Evolutionary conservation across 2,113 vertebrate genomes (phyloP).

Genomic region (Canis aureus): DNA sequence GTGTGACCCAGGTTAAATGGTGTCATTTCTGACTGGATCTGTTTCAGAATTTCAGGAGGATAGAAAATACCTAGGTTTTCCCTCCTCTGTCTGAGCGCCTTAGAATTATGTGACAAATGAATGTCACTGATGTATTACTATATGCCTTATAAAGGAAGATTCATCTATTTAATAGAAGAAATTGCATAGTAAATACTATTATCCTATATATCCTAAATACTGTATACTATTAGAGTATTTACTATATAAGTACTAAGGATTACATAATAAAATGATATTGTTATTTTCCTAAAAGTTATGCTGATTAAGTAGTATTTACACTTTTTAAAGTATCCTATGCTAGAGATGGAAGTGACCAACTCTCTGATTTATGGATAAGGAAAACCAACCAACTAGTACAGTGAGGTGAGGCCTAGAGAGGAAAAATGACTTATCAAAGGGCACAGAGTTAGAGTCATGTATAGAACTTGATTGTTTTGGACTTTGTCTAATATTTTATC

Average conservation of each 20-base stretch:
- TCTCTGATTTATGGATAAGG: not conserved
- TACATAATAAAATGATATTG: not conserved
- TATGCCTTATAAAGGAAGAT: not conserved
- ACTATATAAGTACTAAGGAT: not conserved
- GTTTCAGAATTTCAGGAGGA: not conserved
- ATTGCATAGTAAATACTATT: not conserved
- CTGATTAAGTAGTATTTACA: not conserved
- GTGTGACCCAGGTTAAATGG: not conserved
- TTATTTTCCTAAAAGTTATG: not conserved
- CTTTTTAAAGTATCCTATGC: not conserved
- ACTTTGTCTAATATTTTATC: slow-evolving; percentile 7
- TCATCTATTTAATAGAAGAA: not conserved
- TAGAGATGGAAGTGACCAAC: not conserved
- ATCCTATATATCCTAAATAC: not conserved
- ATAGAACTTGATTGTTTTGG: not conserved
- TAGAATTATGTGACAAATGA: not conserved
- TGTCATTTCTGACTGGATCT: not conserved
- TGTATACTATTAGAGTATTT: not conserved
- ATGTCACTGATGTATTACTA: not conserved
- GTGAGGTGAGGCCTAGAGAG: not conserved
- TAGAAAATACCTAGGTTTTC: not conserved
- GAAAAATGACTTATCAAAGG: not conserved
- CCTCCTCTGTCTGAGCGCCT: not conserved
- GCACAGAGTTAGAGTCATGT: not conserved
- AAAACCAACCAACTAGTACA: not conserved